Base-by-base conservation (phyloP, 2,797 vertebrate species). In the Todus mexicanus region DNA sequence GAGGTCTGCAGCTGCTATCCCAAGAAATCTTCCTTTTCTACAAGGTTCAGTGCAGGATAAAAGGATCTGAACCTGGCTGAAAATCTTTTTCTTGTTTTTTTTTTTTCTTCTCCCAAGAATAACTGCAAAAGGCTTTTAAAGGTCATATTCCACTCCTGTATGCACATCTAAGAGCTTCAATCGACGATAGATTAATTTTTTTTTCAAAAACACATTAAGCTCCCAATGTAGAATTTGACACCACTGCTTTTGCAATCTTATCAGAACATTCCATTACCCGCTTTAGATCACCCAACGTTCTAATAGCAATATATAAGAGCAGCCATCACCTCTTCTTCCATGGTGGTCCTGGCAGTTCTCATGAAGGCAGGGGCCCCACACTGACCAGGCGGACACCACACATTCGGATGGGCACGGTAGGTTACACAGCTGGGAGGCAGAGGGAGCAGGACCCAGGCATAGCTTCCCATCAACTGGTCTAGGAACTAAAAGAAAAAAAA, bases 261-360 rank as follows among this genome's bases (percentile, higher is more conserved):
- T 4, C 27, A n/a, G 19, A 63, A 16, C 4, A 7, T 5, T 48
- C 25, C 60, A 9, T 1, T 13, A 40, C 33, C 25, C 1, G 4
- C 50, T 48, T 35, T 35, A 81, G 53, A 33, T 35, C 18, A 37
- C 54, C 17, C 21, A 26, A 1, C 4, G 54, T 48, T 56, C 27
- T 45, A 68, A 26, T 33, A 45, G 43, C 9, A 47, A 17, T 15
- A 23, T 3, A 2, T 17, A 48, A 57, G n/a, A 76, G 21, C 31
- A 65, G 48, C 15, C 17, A 15, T 95, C 77, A 99, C 99, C 99
- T 99, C 98, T 99, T 76, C 97, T 98, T 38, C 98, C 98, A 26
- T 98, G 98, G 77, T 79, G 98, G 84, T 98, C 98, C 42, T 93
- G 97, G 94, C 99, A 99, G 98, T 98, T 98, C 94, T 99, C 99